A percentile compares a stretch with the other conserved stretches of the same genome.
phyloP scores from a whole-genome alignment of 2,113 vertebrate species.

The Ictalurus furcatus region DNA sequence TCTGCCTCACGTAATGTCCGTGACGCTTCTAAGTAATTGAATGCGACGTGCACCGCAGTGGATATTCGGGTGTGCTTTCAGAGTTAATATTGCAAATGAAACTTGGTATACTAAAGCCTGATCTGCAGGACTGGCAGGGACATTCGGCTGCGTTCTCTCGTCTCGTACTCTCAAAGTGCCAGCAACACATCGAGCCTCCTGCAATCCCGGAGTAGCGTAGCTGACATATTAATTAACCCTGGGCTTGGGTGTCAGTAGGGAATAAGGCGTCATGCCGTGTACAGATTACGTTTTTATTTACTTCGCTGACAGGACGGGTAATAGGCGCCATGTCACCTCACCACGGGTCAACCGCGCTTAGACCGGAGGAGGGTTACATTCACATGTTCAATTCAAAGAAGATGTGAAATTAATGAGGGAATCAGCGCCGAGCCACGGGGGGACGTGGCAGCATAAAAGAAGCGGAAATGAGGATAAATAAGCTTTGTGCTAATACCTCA shows the following conservation, averaged over 20 bases:
- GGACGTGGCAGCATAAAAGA: constrained; percentile 86
- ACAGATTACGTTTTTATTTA: constrained; percentile 77
- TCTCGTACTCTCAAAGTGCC: constrained; percentile 14
- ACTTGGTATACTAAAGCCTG: neutral
- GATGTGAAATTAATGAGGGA: constrained; percentile 95
- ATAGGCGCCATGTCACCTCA: constrained; percentile 69
- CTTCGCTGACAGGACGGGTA: constrained; percentile 72
- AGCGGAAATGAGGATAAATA: constrained; percentile 91
- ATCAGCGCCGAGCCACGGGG: constrained; percentile 85
- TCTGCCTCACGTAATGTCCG: neutral
- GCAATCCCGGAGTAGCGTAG: constrained; percentile 66
- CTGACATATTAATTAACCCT: constrained; percentile 95
- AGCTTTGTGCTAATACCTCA: constrained; percentile 91
- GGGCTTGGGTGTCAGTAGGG: constrained; percentile 75
- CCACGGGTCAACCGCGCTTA: constrained; percentile 46
- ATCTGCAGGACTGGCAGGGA: constrained; percentile 7
- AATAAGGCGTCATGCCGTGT: constrained; percentile 40
- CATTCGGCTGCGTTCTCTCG: constrained; percentile 18
- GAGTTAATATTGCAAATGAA: neutral
- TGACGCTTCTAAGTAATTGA: neutral
- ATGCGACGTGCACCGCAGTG: no score
- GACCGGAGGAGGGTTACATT: constrained; percentile 44
- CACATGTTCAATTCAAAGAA: constrained; percentile 75
- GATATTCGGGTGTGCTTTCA: constrained; percentile 7
- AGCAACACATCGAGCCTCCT: constrained; percentile 32